Evolutionary conservation across 1,140 invertebrate species (phyloP), one percentile per base, ranked within the genome.

Genomic region (Caerostris darwini): DNA sequence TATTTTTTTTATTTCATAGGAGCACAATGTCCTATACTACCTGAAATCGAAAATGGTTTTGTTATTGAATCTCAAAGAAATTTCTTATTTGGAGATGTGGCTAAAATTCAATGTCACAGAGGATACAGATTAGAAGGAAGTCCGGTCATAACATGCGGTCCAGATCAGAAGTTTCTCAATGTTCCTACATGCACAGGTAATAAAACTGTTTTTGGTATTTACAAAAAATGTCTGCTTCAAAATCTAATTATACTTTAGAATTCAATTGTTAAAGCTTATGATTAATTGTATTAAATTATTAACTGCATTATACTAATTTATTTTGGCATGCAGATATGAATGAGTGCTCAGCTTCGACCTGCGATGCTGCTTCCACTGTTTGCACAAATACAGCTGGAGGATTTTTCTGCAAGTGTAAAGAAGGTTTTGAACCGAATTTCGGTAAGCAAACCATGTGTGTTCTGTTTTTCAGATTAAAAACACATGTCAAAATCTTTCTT

Each of bases 311-410:
- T 56, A 57, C n/a, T 34, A 0, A 58, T 57, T 12, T 59, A 4
- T 67, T 81, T 88, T 6, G 0, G 54, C 7, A 71, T 90, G n/a
- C 94, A 97, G 99, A 99, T 96, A 97, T 99, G 64, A 99, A 99
- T 95, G 99, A 99, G 96, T 99, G 99, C 96, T 98, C 97, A 71
- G 98, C 98, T 81, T 95, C 95, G 95, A 98, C 98, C 95, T 99
- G 98, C 96, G 99, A 99, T 96, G 96, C 97, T 34, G 98, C 98
- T 5, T 99, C 98, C 5, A 99, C 99, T 1, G 97, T 98, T 96
- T 99, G 99, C 96, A 97, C 98, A 86, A 99, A 99, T 95, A 97
- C 97, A 50, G 97, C 98, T 64, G 99, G 99, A 85, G 98, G 98
- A 53, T 99, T 99, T 96, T 97, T 97, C 92, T 99, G 99, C 95